Evolutionary conservation across 2,113 vertebrate species (phyloP), one percentile per base, ranked within the genome.

Genomic region (Columba janthina): DNA sequence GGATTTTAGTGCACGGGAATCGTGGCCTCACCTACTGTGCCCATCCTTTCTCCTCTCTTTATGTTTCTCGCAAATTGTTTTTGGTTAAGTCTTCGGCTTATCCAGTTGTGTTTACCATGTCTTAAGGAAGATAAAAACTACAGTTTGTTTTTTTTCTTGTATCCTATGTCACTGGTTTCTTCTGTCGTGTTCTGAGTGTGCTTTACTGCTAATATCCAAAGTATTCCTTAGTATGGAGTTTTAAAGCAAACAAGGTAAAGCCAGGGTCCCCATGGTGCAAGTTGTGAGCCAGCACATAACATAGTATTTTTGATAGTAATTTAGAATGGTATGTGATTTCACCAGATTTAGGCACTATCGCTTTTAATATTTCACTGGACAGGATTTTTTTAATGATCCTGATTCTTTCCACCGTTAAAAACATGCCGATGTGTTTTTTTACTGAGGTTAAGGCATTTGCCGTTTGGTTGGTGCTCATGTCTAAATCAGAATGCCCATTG

Each of bases 11-110:
- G 67, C 29, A 11, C 24, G 15, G 60, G 32, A 76, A 10, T 74
- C 26, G 5, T 4, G 0, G 12, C n/a, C 9, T 78, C 40, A 12
- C 1, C 0, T 26, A 21, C 56, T 70, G 7, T 25, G 29, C 60
- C n/a, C 1, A 0, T 72, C 28, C 25, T 56, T 94, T 74, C 15
- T 57, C 34, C 28, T 57, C 46, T 80, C 15, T 61, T 32, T 32
- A 8, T 12, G 10, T 78, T 67, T 78, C 50, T 84, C 62, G 19
- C 22, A n/a, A 31, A 0, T 44, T 51, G 34, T 12, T 88, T 76
- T 50, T 56, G 4, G 1, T 88, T n/a, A 50, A n/a, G 25, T 28
- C n/a, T 80, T 61, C 40, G 54, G 12, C 9, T 82, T 82, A 12
- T 6, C 42, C 31, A 7, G 10, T 87, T 56, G 24, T 22, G 14